Conservation (phyloP, 2,888 invertebrate species). For the Drosophila sordidapex region DNA sequence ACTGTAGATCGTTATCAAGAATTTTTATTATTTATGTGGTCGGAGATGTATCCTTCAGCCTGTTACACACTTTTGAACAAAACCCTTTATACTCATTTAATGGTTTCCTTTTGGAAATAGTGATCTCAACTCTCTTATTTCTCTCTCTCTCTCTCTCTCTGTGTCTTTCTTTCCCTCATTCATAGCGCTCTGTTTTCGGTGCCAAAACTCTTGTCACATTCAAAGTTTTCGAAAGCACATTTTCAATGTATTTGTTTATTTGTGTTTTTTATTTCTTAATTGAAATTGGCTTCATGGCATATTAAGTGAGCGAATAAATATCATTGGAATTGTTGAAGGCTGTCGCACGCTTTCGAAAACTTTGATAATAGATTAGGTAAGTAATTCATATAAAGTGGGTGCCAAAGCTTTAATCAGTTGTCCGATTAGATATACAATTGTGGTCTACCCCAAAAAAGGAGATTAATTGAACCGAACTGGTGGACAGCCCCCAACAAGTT, state of each 20-base stretch:
- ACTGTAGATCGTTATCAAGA: background rate
- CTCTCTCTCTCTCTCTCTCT: background rate
- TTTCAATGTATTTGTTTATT: constrained; percentile 23
- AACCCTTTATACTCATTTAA: background rate
- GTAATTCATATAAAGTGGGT: constrained; percentile 9
- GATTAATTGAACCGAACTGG: constrained; percentile 66
- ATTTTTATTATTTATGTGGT: too few species aligned
- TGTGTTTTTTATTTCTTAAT: constrained; percentile 4
- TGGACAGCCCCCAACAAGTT: constrained; percentile 84
- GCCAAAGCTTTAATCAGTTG: constrained; percentile 31
- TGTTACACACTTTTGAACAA: background rate
- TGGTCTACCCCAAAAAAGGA: constrained; percentile 16
- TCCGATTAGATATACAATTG: constrained; percentile 31
- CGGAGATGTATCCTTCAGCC: too few species aligned
- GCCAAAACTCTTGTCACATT: constrained; percentile 35
- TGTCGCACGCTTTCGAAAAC: constrained; percentile 85
- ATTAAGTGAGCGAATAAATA: constrained; percentile 67
- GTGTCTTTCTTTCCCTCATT: background rate
- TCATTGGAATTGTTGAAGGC: constrained; percentile 83
- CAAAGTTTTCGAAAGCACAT: constrained; percentile 84
- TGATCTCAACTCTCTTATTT: background rate
- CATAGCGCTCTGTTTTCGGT: background rate
- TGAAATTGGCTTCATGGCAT: constrained; percentile 20
- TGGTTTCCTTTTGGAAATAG: background rate
- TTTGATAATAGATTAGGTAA: constrained; percentile 69